Evolutionary conservation across 2,888 invertebrate species (phyloP).

Genomic region (Eulithis prunata): DNA sequence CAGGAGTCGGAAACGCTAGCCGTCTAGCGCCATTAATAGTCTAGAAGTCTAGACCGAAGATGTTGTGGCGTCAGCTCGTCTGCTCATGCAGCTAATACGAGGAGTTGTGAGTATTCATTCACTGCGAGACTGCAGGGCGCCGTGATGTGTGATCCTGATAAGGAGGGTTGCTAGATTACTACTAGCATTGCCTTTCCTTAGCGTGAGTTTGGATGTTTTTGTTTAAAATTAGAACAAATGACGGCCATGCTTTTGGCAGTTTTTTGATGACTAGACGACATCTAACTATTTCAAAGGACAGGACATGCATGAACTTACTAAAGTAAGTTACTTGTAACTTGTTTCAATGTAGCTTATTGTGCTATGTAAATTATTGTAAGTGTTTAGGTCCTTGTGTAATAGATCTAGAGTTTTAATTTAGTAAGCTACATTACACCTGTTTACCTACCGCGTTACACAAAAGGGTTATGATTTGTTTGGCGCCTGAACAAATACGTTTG

Average conservation of each 20-base stretch:
- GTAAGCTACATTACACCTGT: background rate
- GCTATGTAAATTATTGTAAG: too few relatives aligned
- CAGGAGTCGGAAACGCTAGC: background rate
- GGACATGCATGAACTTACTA: too few relatives aligned
- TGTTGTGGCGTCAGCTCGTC: constrained; percentile 15
- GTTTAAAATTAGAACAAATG: too few relatives aligned
- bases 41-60: constrained; percentile 13
- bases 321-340: too few relatives aligned
- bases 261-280: too few relatives aligned
- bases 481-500: constrained; percentile 19
- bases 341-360: too few relatives aligned
- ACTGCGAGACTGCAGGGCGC: constrained; percentile 20
- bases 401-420: background rate
- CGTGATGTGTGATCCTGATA: constrained; percentile 2
- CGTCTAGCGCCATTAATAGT: constrained; percentile 7
- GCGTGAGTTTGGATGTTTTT: too few relatives aligned
- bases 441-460: background rate
- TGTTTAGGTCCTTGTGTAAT: too few relatives aligned
- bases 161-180: constrained; percentile 6
- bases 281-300: too few relatives aligned
- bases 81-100: background rate
- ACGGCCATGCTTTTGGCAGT: too few relatives aligned
- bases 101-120: constrained; percentile 4
- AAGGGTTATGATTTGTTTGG: constrained; percentile 16
- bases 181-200: background rate